Base-by-base conservation (phyloP, 2,113 vertebrate species). In the Chaetura pelagica region DNA sequence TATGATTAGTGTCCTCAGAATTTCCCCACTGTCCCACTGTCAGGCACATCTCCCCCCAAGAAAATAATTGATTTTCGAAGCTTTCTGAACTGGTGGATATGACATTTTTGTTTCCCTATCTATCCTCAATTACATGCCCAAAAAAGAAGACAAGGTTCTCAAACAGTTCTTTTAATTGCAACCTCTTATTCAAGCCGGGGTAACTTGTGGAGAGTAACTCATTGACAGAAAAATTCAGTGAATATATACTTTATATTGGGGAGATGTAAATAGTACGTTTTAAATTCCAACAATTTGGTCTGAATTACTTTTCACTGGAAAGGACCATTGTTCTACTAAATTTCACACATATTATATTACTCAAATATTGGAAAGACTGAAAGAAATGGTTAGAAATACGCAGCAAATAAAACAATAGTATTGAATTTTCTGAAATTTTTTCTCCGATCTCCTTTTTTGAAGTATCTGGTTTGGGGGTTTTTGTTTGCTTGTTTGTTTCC, bases 191-290 rank as follows among this genome's bases (percentile, higher is more conserved):
- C 35, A 88, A 46, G 51, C n/a, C 21, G 15, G 27, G 44, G 9
- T 54, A 73, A 64, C 19, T 76, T 54, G 15, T 51, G 14, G 10
- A 17, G 35, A 80, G 12, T 42, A 67, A 66, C 20, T 35, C 34
- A 62, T 38, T 20, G n/a, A 73, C 30, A 83, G 23, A 93, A 93
- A 87, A 55, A 6, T n/a, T 35, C 34, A 49, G 49, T 55, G 17
- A 40, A 48, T 54, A 16, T 8, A 67, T 13, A 18, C 8, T 12
- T 4, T 62, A 4, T 42, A 38, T 0, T 20, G 13, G 23, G 3
- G 15, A 75, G 6, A 32, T 54, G 16, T 4, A 87, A 77, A 76
- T 7, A 64, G 7, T 30, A 75, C 26, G 55, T 66, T 76, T 79
- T 26, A 35, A 51, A 86, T 34, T 66, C 8, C 18, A 54, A 9